Evolutionary conservation across 2,797 vertebrate species (phyloP), one percentile per base, ranked within the genome.

Genomic region (Anisognathus igniventris): DNA sequence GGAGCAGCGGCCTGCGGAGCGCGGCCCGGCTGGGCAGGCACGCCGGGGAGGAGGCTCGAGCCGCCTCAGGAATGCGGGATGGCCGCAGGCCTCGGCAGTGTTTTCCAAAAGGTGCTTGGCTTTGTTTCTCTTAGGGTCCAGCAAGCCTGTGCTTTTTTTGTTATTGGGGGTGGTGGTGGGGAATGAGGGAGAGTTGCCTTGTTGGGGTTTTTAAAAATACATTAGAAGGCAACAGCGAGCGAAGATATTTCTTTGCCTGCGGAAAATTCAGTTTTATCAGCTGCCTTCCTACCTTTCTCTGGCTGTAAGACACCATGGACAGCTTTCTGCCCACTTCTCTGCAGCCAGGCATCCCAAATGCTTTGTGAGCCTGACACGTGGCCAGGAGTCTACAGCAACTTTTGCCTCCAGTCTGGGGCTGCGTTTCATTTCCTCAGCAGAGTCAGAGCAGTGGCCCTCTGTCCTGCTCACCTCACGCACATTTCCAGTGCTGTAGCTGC

Each of bases 51-150:
- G 61, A 62, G 65, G 78, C 92, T 30, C 23, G 4, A 17, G 91
- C 84, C 86, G 42, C 77, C 91, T 96, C 86, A 78, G 96, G 95
- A 97, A 97, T 96, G 96, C 31, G 3, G 60, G 62, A 89, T 95
- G 95, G 96, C 97, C 93, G 83, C 87, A 77, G 96, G 96, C 96
- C 87, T 56, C 93, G 16, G 84, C 31, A 70, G n/a, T 57, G 87
- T 53, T 89, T 96, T 87, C 88, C 95, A 74, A 54, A 93, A 94
- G 94, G 56, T 79, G 87, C 95, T 90, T 70, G 30, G 35, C 13
- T 91, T 88, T 88, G 71, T 86, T 89, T 95, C 88, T 94, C 87
- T 75, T 18, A 30, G 67, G 77, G 86, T 85, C 93, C 77, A 21
- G 81, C 61, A 47, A 67, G 67, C 44, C 60, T 27, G 50, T n/a